Percentiles rank a stretch among this genome's conserved stretches.
These are phyloP conservation scores for Amphiprion clarkii DNA, from an alignment of 2,797 vertebrate genomes.

Conservation along the genomic window DNA sequence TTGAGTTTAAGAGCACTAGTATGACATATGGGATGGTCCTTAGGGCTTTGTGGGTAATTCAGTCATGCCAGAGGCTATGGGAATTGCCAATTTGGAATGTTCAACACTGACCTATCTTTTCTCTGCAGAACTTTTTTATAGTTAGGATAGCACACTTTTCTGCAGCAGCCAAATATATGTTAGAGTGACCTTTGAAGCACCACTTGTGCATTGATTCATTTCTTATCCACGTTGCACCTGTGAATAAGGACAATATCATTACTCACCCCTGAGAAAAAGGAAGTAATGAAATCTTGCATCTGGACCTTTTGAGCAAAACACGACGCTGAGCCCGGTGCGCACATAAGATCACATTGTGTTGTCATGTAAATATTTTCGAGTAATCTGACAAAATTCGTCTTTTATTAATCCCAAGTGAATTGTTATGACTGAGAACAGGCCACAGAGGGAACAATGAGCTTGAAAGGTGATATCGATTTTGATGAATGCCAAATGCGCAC, in stretches of 20 bases:
- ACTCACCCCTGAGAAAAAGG: slow-evolving; percentile 67
- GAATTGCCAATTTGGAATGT: slow-evolving; percentile 59
- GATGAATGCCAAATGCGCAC: slow-evolving; percentile 78
- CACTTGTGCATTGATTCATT: slow-evolving; percentile 68
- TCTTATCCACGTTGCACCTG: slow-evolving; percentile 69
- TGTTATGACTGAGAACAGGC: slow-evolving; percentile 56
- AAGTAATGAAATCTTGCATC: slow-evolving; percentile 77
- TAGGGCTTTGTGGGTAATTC: slow-evolving; percentile 65
- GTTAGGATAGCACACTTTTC: slow-evolving; percentile 18
- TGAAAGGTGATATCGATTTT: slow-evolving; percentile 79
- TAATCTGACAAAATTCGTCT: slow-evolving; percentile 41
- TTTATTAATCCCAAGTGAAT: slow-evolving; percentile 68
- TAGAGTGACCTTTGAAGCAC: slow-evolving; percentile 59
- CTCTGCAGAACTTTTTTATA: slow-evolving; percentile 29
- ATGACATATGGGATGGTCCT: slow-evolving; percentile 61
- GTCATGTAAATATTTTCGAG: slow-evolving; percentile 74
- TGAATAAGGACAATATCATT: slow-evolving; percentile 68
- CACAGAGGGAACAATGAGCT: slow-evolving; percentile 43
- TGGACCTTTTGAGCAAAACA: slow-evolving; percentile 63
- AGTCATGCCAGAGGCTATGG: slow-evolving; percentile 55
- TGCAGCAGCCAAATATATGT: slow-evolving; percentile 17
- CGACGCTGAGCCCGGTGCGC: slow-evolving; percentile 32
- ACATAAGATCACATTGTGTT: slow-evolving; percentile 61
- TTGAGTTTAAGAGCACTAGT: slow-evolving; percentile 57
- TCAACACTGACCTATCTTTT: slow-evolving; percentile 52